A percentile compares a stretch with the other conserved stretches of the same genome.
phyloP scores from a whole-genome alignment of 2,113 vertebrate species.

The Vidua macroura region DNA sequence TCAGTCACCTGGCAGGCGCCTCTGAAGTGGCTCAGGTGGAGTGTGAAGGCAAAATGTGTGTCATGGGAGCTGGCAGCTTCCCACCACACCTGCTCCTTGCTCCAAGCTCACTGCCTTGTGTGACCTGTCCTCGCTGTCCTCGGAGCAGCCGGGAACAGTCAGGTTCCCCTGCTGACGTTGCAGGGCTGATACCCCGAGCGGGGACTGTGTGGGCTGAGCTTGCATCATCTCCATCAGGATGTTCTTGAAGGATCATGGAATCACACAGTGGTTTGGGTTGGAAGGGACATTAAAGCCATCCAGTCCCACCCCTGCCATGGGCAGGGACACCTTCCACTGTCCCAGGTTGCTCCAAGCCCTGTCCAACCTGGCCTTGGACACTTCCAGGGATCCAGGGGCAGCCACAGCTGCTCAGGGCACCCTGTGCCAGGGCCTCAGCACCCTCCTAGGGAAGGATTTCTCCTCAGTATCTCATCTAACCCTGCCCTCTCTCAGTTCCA shows the following conservation, averaged over 20 bases:
- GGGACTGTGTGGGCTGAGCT: not conserved
- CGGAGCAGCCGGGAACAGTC: fast-evolving
- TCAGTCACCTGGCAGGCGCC: not conserved
- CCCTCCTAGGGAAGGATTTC: not conserved
- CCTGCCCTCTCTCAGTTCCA: not conserved
- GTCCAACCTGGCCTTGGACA: fast-evolving
- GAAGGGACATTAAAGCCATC: not conserved
- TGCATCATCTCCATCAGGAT: not conserved
- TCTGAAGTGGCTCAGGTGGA: not conserved
- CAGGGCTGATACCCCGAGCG: not conserved
- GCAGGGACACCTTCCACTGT: fast-evolving
- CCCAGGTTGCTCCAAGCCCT: not conserved
- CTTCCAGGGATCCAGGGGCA: not conserved
- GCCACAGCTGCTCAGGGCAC: not conserved
- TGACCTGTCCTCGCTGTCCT: not conserved
- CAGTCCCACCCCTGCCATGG: fast-evolving
- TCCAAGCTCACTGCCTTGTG: not conserved
- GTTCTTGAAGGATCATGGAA: not conserved
- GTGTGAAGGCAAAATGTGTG: not conserved
- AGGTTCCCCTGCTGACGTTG: fast-evolving
- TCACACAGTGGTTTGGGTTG: not conserved
- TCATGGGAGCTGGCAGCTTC: not conserved
- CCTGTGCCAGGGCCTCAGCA: fast-evolving
- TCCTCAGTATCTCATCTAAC: not conserved
- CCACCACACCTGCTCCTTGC: not conserved